Percentiles rank a stretch among this genome's conserved stretches.
Evolutionary conservation across 2,888 invertebrate genomes (phyloP).

Genomic region (Polymixis lichenea): DNA sequence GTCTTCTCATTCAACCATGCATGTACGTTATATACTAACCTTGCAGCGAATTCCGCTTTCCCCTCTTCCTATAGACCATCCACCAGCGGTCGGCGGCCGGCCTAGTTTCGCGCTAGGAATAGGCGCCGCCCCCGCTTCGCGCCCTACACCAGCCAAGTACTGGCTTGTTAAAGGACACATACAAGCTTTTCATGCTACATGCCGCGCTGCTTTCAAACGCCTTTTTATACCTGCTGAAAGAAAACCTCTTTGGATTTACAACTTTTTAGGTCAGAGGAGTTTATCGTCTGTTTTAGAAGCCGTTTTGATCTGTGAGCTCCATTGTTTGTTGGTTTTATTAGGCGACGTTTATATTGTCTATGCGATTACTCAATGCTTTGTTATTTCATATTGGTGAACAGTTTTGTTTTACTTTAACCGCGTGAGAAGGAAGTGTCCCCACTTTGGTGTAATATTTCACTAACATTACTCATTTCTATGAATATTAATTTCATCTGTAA

Average conservation of each 20-base stretch:
- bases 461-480: constrained; percentile 28
- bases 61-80: constrained; percentile 63
- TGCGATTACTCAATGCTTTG: constrained; percentile 46
- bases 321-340: constrained; percentile 27
- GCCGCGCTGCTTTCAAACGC: constrained; percentile 69
- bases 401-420: constrained; percentile 64
- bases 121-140: constrained; percentile 88
- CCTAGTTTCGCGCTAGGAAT: constrained; percentile 90
- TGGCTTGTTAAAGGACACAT: constrained; percentile 85
- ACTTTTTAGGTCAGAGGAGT: constrained; percentile 62
- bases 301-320: constrained; percentile 38
- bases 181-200: constrained; percentile 73
- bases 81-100: constrained; percentile 87
- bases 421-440: constrained; percentile 54
- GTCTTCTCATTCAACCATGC: not conserved
- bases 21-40: not conserved
- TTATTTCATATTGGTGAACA: constrained; percentile 52
- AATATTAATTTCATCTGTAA: constrained; percentile 44
- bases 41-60: constrained; percentile 29
- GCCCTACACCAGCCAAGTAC: constrained; percentile 85
- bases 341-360: constrained; percentile 14
- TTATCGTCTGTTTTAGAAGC: constrained; percentile 32
- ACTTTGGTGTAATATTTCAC: constrained; percentile 49
- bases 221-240: constrained; percentile 60
- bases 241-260: constrained; percentile 55